Evolutionary conservation across 1,140 invertebrate species (phyloP).

Genomic region (Steinernema khuongi): DNA sequence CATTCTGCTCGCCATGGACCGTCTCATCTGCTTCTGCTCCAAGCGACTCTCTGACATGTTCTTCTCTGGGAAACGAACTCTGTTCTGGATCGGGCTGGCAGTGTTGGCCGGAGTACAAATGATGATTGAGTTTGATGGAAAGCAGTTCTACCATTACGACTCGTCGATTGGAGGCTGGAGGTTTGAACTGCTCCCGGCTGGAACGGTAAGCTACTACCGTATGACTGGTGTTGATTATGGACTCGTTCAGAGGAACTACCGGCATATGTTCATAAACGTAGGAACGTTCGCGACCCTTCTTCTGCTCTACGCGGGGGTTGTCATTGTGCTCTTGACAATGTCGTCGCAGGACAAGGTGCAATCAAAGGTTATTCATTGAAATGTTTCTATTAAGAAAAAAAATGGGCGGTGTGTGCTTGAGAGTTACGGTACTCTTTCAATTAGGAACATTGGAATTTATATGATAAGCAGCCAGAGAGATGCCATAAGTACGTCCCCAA

Average conservation of each 20-base stretch:
- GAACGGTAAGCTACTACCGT: background rate
- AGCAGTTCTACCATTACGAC: conserved; percentile 4
- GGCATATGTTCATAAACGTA: conserved; percentile 1
- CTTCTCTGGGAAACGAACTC: background rate
- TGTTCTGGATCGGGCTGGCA: background rate
- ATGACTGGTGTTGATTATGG: too few relatives aligned
- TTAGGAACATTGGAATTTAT: too few relatives aligned
- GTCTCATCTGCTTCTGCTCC: background rate
- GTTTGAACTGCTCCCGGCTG: background rate
- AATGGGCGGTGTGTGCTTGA: too few relatives aligned
- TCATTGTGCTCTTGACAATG: background rate
- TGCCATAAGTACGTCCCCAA: too few relatives aligned
- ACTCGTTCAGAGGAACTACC: background rate
- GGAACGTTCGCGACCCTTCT: background rate
- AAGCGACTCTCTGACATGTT: background rate
- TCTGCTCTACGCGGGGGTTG: background rate
- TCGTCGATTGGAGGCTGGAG: conserved; percentile 3
- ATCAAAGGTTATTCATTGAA: background rate
- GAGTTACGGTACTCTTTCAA: too few relatives aligned
- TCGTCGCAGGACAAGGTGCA: background rate
- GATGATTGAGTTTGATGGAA: background rate
- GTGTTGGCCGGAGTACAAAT: background rate
- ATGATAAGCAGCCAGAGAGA: too few relatives aligned
- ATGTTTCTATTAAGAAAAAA: background rate
- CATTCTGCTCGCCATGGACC: background rate